These are phyloP conservation scores for Eumacrocentrus americanus DNA, from an alignment of 2,888 invertebrate species.

Conservation along the genomic window DNA sequence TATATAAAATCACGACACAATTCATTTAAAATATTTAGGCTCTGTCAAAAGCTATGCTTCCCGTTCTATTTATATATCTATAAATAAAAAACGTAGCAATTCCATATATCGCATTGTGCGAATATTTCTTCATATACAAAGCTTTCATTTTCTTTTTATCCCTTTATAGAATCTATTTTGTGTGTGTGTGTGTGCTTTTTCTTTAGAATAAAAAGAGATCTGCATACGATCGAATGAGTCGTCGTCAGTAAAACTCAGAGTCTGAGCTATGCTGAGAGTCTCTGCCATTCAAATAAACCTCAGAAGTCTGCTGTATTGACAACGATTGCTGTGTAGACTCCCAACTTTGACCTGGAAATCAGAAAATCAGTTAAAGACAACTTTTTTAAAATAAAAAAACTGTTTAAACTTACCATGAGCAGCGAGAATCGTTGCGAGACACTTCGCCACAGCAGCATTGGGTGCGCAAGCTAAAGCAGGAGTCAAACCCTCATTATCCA, in stretches of 20 bases:
- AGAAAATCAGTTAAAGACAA: too few relatives aligned
- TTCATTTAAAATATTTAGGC: constrained; percentile 3
- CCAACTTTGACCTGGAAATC: constrained; percentile 45
- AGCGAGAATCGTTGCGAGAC: constrained; percentile 67
- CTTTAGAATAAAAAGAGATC: constrained; percentile 23
- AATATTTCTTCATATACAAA: background rate
- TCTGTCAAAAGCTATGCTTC: constrained; percentile 6
- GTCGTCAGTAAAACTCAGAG: constrained; percentile 53
- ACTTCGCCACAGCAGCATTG: constrained; percentile 67
- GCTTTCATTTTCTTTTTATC: background rate
- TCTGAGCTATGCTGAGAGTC: constrained; percentile 54
- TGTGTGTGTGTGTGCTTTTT: too few relatives aligned
- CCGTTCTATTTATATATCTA: background rate
- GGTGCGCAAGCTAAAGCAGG: constrained; percentile 72
- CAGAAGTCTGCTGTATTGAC: constrained; percentile 53
- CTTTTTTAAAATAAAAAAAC: too few relatives aligned
- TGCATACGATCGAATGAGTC: constrained; percentile 38
- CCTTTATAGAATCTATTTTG: too few relatives aligned
- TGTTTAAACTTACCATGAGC: constrained; percentile 48
- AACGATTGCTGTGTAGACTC: constrained; percentile 49
- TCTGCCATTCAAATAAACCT: constrained; percentile 49
- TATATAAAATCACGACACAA: background rate
- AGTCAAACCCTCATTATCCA: constrained; percentile 67
- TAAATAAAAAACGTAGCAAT: background rate
- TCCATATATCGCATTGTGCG: background rate